A percentile compares a stretch with the other conserved stretches of the same genome.
These are phyloP conservation scores for Podotricha telesiphe DNA, from an alignment of 2,888 invertebrate genomes.

Conservation along the genomic window DNA sequence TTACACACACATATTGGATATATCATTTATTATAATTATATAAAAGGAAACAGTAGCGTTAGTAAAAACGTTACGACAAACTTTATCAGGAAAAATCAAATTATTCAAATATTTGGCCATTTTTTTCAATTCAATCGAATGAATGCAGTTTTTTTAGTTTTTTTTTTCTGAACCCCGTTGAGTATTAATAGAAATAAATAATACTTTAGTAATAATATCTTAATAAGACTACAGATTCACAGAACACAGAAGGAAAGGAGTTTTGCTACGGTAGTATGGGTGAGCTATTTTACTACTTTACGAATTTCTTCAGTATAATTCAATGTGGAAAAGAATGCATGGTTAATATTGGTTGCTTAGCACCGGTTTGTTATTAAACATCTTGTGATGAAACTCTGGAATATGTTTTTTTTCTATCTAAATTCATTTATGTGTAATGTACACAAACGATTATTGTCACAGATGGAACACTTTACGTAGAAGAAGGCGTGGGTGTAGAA, in stretches of 20 bases:
- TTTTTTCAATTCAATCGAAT: background rate
- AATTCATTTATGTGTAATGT: conserved; percentile 5
- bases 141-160: background rate
- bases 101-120: background rate
- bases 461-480: conserved; percentile 36
- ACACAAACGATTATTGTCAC: conserved; percentile 29
- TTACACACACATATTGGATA: background rate
- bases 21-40: background rate
- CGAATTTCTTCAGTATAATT: too few relatives aligned
- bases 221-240: background rate
- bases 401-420: background rate
- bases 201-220: background rate
- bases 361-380: too few relatives aligned
- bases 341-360: too few relatives aligned
- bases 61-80: background rate
- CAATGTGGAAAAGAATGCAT: too few relatives aligned
- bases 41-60: background rate
- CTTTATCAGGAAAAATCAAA: conserved; percentile 1
- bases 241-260: background rate
- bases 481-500: conserved; percentile 40
- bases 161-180: background rate
- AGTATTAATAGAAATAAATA: background rate
- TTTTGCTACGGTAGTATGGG: too few relatives aligned
- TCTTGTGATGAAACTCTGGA: background rate
- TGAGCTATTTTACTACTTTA: too few relatives aligned